Evolutionary conservation across 2,113 vertebrate species (phyloP), one percentile per base, ranked within the genome.

Genomic region (Cranoglanis bouderius): DNA sequence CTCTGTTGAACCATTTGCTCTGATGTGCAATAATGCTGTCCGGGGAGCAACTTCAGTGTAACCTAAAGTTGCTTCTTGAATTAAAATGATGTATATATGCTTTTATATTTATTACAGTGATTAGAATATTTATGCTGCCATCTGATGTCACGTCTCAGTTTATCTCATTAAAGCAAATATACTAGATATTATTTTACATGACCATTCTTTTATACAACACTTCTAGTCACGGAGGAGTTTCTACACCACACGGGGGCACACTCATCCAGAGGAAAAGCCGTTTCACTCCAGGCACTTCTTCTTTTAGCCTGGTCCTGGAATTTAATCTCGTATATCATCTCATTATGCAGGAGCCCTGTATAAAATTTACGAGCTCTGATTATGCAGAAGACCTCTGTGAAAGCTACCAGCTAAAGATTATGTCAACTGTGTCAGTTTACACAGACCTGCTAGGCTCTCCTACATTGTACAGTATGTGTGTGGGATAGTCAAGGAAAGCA

Each of bases 221-320:
- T 18, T 43, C 24, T 46, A 72, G 26, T 49, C 24, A 16, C 1
- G 21, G 55, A 40, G 14, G 18, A 2, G 5, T 40, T 87, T 51
- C 57, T 35, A 4, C 65, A 51, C 88, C 90, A 91, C 90, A 83
- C 63, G 90, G 67, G 78, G 90, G 77, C 77, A 85, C 74, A 83
- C 43, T 70, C 51, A 85, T 29, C 55, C 82, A 75, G 55, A 63
- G 21, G 29, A 86, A 59, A 16, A 49, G 12, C 9, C 6, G 6
- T 40, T 63, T 18, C 12, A 49, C 16, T 77, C 51, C 65, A 4
- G 26, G 5, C 21, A 12, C 13, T 65, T 7, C 29, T 81, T 75
- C 24, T 59, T 46, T 35, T 61, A n/a, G 21, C 24, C 32, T 83
- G 35, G 70, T 75, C 51, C 51, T 26, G 70, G 38, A 40, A 83